Evolutionary conservation across 2,113 vertebrate genomes (phyloP).

Genomic region (Vulpes ferrilata): DNA sequence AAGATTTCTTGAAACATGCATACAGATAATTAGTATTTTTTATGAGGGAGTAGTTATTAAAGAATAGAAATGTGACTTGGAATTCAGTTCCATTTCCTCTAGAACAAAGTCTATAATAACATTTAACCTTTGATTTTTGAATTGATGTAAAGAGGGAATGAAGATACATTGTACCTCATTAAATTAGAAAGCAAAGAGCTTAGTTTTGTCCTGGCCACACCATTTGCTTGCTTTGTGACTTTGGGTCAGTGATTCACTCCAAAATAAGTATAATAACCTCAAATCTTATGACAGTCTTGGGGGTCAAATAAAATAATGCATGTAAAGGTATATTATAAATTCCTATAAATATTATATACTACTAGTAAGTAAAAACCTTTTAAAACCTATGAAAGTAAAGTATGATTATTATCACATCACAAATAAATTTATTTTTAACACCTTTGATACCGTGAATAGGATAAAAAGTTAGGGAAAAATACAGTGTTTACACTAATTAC

Average conservation of each 20-base stretch:
- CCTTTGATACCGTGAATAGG: not conserved
- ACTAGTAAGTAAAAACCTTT: conserved; percentile 40
- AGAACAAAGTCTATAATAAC: not conserved
- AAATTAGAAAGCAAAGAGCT: conserved; percentile 8
- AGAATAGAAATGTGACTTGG: conserved; percentile 40
- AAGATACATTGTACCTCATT: not conserved
- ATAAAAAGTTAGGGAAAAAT: not conserved
- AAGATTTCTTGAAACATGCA: not conserved
- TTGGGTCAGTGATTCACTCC: not conserved
- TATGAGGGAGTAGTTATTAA: conserved; percentile 6
- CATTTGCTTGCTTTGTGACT: not conserved
- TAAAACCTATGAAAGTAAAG: not conserved
- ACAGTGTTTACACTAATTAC: not conserved
- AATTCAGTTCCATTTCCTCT: conserved; percentile 22
- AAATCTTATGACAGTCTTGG: not conserved
- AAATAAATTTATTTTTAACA: conserved; percentile 29
- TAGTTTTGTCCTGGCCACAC: not conserved
- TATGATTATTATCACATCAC: not conserved
- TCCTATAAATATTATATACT: not conserved
- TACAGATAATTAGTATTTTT: conserved; percentile 8
- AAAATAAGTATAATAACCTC: not conserved
- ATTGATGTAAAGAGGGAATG: not conserved
- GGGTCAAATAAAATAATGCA: not conserved
- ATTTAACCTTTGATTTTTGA: not conserved
- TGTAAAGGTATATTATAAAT: not conserved